phyloP scores from a whole-genome alignment of 2,888 invertebrate genomes.

The Epinotia ramella region DNA sequence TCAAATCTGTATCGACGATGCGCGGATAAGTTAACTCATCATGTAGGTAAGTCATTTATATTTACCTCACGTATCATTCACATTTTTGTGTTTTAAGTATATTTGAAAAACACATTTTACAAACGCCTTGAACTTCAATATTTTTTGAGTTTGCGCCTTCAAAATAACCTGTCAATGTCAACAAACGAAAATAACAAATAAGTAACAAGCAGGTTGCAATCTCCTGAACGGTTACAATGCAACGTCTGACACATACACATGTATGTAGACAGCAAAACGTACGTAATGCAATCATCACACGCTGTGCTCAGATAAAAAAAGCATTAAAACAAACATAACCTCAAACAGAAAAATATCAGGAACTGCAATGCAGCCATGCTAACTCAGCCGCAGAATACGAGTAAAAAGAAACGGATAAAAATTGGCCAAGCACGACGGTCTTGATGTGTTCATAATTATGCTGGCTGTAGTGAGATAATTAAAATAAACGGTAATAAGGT shows the following conservation, averaged over 20 bases:
- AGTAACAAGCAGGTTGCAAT: not conserved
- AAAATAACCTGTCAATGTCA: slow-evolving; percentile 2
- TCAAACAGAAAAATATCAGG: slow-evolving; percentile 24
- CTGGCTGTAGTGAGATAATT: slow-evolving; percentile 34
- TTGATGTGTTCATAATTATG: slow-evolving; percentile 44
- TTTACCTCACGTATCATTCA: not conserved
- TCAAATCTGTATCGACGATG: not conserved
- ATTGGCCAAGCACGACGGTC: slow-evolving; percentile 35
- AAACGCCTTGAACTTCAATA: not conserved
- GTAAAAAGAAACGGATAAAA: slow-evolving; percentile 38
- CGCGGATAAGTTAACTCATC: not conserved
- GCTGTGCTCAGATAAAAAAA: slow-evolving; percentile 1
- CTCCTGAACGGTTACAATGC: not conserved
- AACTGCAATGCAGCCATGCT: slow-evolving; percentile 34
- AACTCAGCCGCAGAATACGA: slow-evolving; percentile 27
- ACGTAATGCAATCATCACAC: not conserved
- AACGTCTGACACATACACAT: not conserved
- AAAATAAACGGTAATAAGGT: slow-evolving; percentile 39
- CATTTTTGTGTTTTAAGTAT: not conserved
- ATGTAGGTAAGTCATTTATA: not conserved
- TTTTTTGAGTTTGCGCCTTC: not conserved
- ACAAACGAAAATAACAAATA: not conserved
- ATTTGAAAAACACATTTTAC: not conserved
- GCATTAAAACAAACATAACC: slow-evolving; percentile 13
- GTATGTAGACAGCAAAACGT: not conserved